Evolutionary conservation across 2,888 invertebrate genomes (phyloP).

Genomic region (Cordylochernes scorpioides): DNA sequence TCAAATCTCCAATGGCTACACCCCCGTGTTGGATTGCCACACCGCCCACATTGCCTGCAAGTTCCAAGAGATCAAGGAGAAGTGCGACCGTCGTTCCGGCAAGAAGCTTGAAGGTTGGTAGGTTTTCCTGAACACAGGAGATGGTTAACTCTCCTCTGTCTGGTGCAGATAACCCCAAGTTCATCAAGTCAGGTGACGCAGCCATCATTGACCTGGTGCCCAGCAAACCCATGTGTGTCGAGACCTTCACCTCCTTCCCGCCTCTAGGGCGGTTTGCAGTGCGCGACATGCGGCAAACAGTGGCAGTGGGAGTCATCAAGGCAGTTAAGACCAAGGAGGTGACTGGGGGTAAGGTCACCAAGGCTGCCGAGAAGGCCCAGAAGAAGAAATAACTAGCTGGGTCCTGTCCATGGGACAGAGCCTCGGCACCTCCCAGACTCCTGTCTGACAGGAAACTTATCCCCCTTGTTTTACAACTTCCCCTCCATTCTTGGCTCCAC

Average conservation of each 20-base stretch:
- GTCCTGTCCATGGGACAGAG: too few relatives aligned
- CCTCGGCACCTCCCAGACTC: too few relatives aligned
- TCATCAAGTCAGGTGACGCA: constrained; percentile 87
- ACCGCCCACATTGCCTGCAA: constrained; percentile 99
- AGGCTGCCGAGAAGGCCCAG: constrained; percentile 89
- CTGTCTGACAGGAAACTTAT: too few relatives aligned
- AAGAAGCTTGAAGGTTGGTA: constrained; percentile 28
- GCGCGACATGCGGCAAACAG: constrained; percentile 97
- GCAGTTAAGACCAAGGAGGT: constrained; percentile 46
- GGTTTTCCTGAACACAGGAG: too few relatives aligned
- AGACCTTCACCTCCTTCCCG: constrained; percentile 90
- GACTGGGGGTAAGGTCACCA: constrained; percentile 78
- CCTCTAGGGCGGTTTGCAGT: constrained; percentile 91
- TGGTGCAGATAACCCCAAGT: constrained; percentile 58
- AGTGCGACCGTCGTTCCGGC: constrained; percentile 95
- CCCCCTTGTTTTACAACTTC: too few relatives aligned
- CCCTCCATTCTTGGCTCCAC: too few relatives aligned
- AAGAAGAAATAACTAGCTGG: constrained; percentile 80
- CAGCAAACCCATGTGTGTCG: constrained; percentile 91
- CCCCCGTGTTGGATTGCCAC: constrained; percentile 98
- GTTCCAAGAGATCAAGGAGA: constrained; percentile 92
- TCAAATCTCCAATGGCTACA: constrained; percentile 93
- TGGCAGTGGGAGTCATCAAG: constrained; percentile 83
- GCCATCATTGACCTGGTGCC: constrained; percentile 81
- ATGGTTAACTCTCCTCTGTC: constrained; percentile 19